Conservation (phyloP, 1,140 invertebrate genomes). For the Gryon sp. region DNA sequence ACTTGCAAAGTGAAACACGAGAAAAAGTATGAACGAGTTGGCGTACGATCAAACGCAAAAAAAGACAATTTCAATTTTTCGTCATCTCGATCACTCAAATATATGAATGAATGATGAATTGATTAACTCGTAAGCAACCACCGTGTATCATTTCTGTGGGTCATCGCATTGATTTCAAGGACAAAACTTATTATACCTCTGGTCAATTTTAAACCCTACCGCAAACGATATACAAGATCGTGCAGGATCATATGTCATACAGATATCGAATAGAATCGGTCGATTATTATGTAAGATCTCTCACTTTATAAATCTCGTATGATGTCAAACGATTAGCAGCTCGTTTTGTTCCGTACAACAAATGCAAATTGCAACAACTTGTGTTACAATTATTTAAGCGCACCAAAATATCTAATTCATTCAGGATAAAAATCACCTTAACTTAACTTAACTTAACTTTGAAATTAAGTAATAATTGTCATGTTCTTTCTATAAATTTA, state of each 20-base stretch:
- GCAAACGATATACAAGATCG: conserved; percentile 36
- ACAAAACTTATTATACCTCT: conserved; percentile 41
- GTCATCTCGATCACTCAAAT: not conserved
- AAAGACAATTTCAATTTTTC: too few species aligned
- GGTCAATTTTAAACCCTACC: conserved; percentile 33
- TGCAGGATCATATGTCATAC: conserved; percentile 25
- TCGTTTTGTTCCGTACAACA: not conserved
- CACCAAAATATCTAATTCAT: not conserved
- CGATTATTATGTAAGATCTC: conserved; percentile 37
- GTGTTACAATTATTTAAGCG: not conserved
- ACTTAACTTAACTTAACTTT: too few species aligned
- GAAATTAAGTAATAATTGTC: too few species aligned
- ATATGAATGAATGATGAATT: conserved; percentile 27
- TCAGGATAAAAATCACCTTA: too few species aligned
- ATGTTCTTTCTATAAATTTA: too few species aligned
- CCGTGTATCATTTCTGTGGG: conserved; percentile 43
- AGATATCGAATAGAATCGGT: conserved; percentile 33
- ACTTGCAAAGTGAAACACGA: not conserved
- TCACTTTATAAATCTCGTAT: conserved; percentile 23
- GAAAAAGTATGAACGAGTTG: too few species aligned
- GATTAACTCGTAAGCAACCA: conserved; percentile 34
- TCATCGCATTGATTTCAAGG: conserved; percentile 57
- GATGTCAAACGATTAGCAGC: conserved; percentile 21
- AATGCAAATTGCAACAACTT: not conserved
- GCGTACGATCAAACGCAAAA: too few species aligned